phyloP scores from a whole-genome alignment of 2,113 vertebrate species.

The Lethenteron camtschaticum region DNA sequence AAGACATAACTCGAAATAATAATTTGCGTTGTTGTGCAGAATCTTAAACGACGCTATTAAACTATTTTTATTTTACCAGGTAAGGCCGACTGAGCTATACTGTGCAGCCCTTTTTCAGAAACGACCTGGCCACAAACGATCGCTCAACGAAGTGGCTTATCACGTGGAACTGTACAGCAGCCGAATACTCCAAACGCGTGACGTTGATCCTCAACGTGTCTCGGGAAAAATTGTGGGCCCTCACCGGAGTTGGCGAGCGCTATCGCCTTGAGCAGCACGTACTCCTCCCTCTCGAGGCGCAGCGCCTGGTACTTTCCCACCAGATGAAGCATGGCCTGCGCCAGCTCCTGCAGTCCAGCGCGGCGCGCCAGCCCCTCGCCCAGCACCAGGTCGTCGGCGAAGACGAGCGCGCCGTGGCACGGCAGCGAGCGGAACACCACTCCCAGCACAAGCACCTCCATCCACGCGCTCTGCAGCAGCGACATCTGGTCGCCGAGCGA shows the following conservation, averaged over 20 bases:
- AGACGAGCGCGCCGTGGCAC: not conserved
- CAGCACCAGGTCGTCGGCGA: slow-evolving; percentile 1
- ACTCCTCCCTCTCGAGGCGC: not conserved
- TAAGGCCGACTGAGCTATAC: too few species aligned
- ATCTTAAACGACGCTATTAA: too few species aligned
- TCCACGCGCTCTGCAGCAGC: not conserved
- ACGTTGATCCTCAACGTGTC: too few species aligned
- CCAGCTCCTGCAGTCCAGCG: not conserved
- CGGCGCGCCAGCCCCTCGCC: not conserved
- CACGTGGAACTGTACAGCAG: too few species aligned
- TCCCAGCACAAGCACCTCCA: slow-evolving; percentile 2
- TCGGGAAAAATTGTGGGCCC: not conserved
- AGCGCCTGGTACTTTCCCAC: not conserved
- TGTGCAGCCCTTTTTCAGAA: too few species aligned
- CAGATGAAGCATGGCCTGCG: not conserved
- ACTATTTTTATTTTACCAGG: too few species aligned
- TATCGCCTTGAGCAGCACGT: not conserved
- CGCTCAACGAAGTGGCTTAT: too few species aligned
- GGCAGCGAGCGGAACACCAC: not conserved
- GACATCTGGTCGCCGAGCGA: slow-evolving; percentile 1
- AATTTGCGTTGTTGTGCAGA: too few species aligned
- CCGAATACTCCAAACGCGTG: too few species aligned
- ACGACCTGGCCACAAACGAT: too few species aligned
- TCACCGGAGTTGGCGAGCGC: slow-evolving; percentile 1
- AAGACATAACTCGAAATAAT: too few species aligned